Evolutionary conservation across 2,797 vertebrate genomes (phyloP).

Genomic region (Rhinophrynus dorsalis): DNA sequence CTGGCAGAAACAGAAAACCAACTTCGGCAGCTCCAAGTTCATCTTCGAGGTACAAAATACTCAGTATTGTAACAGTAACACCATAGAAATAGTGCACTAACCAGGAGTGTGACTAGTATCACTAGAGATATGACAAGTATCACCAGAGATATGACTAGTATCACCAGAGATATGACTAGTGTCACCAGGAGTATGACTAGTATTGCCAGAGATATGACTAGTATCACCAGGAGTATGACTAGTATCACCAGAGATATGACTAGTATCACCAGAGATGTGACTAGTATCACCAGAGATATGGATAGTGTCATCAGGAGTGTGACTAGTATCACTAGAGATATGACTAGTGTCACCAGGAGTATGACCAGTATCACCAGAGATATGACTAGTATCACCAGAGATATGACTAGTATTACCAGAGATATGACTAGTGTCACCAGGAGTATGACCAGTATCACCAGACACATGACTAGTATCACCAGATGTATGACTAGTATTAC

Average conservation of each 20-base stretch:
- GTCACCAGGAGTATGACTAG: background rate
- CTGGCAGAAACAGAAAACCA: slow-evolving; percentile 99
- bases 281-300: too few species aligned
- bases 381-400: background rate
- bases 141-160: background rate
- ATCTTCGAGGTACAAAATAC: slow-evolving; percentile 87
- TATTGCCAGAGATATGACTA: too few species aligned
- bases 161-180: too few species aligned
- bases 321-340: too few species aligned
- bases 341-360: too few species aligned
- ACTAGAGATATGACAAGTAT: background rate
- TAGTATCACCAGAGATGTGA: too few species aligned
- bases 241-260: background rate
- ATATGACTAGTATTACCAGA: background rate
- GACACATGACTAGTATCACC: too few species aligned
- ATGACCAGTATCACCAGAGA: background rate
- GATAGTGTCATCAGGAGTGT: too few species aligned
- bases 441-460: background rate
- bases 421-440: too few species aligned
- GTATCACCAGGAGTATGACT: background rate
- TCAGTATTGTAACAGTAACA: background rate
- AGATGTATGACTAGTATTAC: background rate
- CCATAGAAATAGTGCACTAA: background rate
- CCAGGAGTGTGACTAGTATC: background rate
- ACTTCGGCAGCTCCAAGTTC: slow-evolving; percentile 98